Base-by-base conservation (phyloP, 1,140 invertebrate genomes). In the Lerema accius region DNA sequence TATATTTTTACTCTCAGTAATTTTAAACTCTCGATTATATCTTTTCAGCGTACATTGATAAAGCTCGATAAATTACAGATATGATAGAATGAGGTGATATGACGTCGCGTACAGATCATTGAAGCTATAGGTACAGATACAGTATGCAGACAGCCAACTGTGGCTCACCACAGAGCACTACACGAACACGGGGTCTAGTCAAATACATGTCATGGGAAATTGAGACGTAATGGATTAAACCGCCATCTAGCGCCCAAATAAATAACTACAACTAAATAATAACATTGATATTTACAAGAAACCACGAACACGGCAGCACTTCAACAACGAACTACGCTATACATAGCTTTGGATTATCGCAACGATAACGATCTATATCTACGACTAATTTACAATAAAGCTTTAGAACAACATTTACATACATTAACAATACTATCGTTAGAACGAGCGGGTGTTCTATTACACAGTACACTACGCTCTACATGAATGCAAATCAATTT, bases 321-420 rank as follows among this genome's bases (percentile, higher is more conserved):
- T 65, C 67, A 80, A 78, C 76, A 82, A 78, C 68, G 68, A 69
- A 56, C 78, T 86, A 89, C 76, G 76, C 73, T 88, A 83, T 70
- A 83, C 59, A 78, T 79, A 81, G 76, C 86, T 89, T 89, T 89
- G 86, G 84, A 86, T 84, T 70, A 80, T 82, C 77, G 76, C 77
- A 84, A 80, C 79, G 63, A 79, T 71, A 86, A 80, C 71, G 67
- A 69, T 70, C 78, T 81, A 84, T 65, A 70, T 66, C 74, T 86
- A 82, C 79, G 62, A 81, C 84, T 86, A 86, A 78, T 82, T 84
- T 85, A 86, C 73, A 84, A 86, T 90, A 90, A 90, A 89, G 86
- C 86, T 88, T 90, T 76, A 83, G 78, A 87, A 84, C 81, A 86
- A 86, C 82, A 82, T 84, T 81, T 82, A 84, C 76, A 86, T 76